Base-by-base conservation (phyloP, 2,113 vertebrate genomes). In the Plectropomus leopardus region DNA sequence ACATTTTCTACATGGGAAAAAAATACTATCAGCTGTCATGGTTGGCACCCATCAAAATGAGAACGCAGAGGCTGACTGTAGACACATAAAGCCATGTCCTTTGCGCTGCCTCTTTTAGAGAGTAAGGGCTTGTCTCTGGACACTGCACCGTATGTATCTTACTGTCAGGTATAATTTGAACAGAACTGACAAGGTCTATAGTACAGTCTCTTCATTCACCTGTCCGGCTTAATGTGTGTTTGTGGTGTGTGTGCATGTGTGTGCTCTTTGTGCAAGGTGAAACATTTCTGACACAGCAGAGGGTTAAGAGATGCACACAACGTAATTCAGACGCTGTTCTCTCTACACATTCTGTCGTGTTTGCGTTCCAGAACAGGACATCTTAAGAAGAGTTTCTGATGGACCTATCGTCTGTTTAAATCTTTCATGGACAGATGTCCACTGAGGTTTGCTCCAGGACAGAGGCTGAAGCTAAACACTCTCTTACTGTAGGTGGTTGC, bases 391-490 rank as follows among this genome's bases (percentile, higher is more conserved):
- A 88, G 65, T 89, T 72, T 76, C 34, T 72, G 93, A 94, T 94
- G 92, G 94, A 86, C 89, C 86, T 72, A 91, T 94, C 88, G 88
- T 86, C 8, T 5, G 72, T 89, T 92, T 96, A 93, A 96, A 96
- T 96, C 94, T 96, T 97, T 97, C 88, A 96, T 96, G 92, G 92
- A 94, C 91, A 61, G 64, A 94, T 92, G 94, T 94, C 95, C 94
- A 88, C 83, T 90, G 95, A 95, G 95, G 94, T 93, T 96, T 96
- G 93, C 91, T 90, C 82, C 92, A 89, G 94, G 95, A 95, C 95
- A 94, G 94, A 86, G 96, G 95, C 95, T 86, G 89, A 76, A 94
- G 96, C 96, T 92, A 96, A 96, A 96, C 93, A 94, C 92, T 90
- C 92, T 94, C 94, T 89, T 88, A 88, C 95, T 92, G 80, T 93